A percentile compares a stretch with the other conserved stretches of the same genome.
phyloP scores from a whole-genome alignment of 2,113 vertebrate species.

The Heterotis niloticus region DNA sequence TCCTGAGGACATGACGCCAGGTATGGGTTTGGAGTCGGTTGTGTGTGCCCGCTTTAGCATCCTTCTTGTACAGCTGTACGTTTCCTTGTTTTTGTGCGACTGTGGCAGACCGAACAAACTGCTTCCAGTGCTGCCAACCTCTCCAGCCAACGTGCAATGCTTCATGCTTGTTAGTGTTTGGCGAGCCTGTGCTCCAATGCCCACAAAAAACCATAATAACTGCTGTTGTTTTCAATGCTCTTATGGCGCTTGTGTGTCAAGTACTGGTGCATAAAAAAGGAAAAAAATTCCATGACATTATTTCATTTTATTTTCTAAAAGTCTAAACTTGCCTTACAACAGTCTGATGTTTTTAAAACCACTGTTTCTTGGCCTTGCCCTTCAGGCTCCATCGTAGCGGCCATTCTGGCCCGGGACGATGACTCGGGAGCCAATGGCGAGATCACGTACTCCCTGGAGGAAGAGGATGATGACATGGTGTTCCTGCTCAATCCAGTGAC shows the following conservation, averaged over 20 bases:
- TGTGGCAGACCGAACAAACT: not conserved
- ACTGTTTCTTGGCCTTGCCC: not conserved
- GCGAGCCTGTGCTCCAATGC: slow-evolving; percentile 1
- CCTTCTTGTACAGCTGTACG: no score
- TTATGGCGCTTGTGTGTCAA: slow-evolving; percentile 3
- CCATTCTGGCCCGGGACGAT: slow-evolving; percentile 85
- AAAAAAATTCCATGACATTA: not conserved
- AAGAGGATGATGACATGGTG: slow-evolving; percentile 81
- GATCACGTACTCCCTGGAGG: slow-evolving; percentile 86
- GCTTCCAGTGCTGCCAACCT: not conserved
- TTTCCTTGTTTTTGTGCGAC: not conserved
- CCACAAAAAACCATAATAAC: slow-evolving; percentile 23
- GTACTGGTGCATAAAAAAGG: not conserved
- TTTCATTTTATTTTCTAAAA: no score
- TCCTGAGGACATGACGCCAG: slow-evolving; percentile 81
- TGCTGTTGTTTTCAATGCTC: slow-evolving; percentile 15
- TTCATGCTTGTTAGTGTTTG: slow-evolving; percentile 17
- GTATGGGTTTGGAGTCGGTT: slow-evolving; percentile 52
- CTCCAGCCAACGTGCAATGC: slow-evolving; percentile 2
- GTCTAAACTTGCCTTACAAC: no score
- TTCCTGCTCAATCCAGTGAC: slow-evolving; percentile 91
- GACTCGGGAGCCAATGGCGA: slow-evolving; percentile 89
- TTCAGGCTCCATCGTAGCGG: slow-evolving; percentile 89
- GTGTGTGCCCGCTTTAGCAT: not conserved
- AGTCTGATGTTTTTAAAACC: not conserved